Evolutionary conservation across 2,113 vertebrate genomes (phyloP).

Genomic region (Miniopterus natalensis): DNA sequence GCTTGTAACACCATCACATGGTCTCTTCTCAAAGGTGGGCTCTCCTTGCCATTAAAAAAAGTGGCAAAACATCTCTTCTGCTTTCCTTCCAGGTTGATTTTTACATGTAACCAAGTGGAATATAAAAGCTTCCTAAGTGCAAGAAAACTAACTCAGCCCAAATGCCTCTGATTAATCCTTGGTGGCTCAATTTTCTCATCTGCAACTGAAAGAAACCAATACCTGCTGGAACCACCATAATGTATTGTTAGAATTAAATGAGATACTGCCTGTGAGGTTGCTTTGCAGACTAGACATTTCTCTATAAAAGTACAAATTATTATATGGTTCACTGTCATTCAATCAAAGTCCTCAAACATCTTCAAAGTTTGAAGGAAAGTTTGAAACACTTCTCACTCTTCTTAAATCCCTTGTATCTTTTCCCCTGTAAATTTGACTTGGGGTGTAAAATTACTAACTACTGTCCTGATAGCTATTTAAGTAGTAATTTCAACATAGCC

Average conservation of each 20-base stretch:
- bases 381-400: background rate
- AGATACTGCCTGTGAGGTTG: background rate
- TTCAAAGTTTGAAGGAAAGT: constrained; percentile 13
- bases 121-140: background rate
- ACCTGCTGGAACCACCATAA: background rate
- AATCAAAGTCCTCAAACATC: background rate
- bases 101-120: background rate
- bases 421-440: background rate
- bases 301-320: background rate
- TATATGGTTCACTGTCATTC: background rate
- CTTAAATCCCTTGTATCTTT: background rate
- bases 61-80: background rate
- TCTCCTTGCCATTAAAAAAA: background rate
- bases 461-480: background rate
- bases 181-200: background rate
- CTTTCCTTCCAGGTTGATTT: background rate
- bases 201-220: background rate
- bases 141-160: background rate
- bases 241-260: background rate
- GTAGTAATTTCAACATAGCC: background rate
- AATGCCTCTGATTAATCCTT: background rate
- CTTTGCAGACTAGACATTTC: background rate
- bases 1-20: background rate
- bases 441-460: background rate
- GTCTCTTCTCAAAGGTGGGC: background rate